phyloP scores from a whole-genome alignment of 2,797 vertebrate species.

The Danionella dracula region DNA sequence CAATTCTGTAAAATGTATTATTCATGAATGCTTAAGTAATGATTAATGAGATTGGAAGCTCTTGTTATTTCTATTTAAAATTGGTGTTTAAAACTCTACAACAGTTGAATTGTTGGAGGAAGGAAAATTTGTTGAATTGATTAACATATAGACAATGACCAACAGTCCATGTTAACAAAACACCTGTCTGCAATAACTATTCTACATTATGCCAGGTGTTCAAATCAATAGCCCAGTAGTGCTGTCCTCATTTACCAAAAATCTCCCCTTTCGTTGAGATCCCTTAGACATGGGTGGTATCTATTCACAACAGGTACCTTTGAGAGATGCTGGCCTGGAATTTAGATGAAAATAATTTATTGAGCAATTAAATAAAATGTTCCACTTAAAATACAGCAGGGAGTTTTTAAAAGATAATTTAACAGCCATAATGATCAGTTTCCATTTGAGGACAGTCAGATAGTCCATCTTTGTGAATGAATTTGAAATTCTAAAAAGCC shows the following conservation, averaged over 20 bases:
- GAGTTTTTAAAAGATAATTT: conserved; percentile 16
- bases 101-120: too few relatives aligned
- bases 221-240: too few relatives aligned
- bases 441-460: not conserved
- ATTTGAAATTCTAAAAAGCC: not conserved
- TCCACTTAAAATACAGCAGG: not conserved
- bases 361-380: not conserved
- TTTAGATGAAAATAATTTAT: conserved; percentile 18
- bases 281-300: not conserved
- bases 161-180: too few relatives aligned
- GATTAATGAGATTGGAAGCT: too few relatives aligned
- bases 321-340: not conserved
- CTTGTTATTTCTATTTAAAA: too few relatives aligned
- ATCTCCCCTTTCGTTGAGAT: not conserved
- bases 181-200: too few relatives aligned
- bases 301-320: conserved; percentile 8
- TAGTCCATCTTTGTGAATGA: conserved; percentile 1
- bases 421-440: conserved; percentile 13
- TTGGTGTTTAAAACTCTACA: too few relatives aligned
- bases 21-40: too few relatives aligned
- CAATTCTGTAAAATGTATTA: too few relatives aligned
- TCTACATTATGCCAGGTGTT: too few relatives aligned
- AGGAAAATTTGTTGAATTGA: not conserved
- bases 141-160: not conserved
- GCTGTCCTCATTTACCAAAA: too few relatives aligned